These are phyloP conservation scores for Patella ulyssiponensis DNA, from an alignment of 2,888 invertebrate genomes.

Conservation along the genomic window DNA sequence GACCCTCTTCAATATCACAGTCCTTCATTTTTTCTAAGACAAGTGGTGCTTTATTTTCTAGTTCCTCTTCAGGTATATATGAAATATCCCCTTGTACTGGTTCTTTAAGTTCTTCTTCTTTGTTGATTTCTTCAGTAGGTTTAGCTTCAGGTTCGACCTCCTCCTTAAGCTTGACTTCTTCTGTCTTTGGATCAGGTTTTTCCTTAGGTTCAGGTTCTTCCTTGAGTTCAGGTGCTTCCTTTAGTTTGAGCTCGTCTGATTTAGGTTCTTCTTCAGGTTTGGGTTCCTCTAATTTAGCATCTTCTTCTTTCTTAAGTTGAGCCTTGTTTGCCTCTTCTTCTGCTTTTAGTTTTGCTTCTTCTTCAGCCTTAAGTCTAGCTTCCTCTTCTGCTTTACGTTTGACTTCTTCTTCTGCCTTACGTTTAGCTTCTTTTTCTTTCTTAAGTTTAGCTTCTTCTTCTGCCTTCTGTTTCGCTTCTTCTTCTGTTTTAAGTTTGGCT, in stretches of 20 bases:
- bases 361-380: background rate
- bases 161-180: constrained; percentile 22
- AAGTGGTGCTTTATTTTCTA: constrained; percentile 47
- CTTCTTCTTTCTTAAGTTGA: constrained; percentile 8
- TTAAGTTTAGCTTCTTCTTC: constrained; percentile 5
- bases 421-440: constrained; percentile 10
- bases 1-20: constrained; percentile 59
- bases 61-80: constrained; percentile 2
- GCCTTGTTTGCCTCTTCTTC: background rate
- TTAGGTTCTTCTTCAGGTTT: constrained; percentile 14
- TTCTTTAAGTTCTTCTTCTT: background rate
- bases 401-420: background rate
- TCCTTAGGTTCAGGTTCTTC: constrained; percentile 12
- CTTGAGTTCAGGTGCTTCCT: background rate
- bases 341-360: background rate
- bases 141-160: background rate
- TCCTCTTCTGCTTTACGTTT: constrained; percentile 12
- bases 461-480: background rate
- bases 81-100: background rate
- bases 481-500: background rate
- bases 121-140: background rate
- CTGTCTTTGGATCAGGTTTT: background rate
- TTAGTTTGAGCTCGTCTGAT: background rate
- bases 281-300: constrained; percentile 14
- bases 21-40: constrained; percentile 62